Evolutionary conservation across 30 jellyfish, hydroid and myxozoan genomes (phyloP).

Genomic region (Pseudorhiza aurosa): DNA sequence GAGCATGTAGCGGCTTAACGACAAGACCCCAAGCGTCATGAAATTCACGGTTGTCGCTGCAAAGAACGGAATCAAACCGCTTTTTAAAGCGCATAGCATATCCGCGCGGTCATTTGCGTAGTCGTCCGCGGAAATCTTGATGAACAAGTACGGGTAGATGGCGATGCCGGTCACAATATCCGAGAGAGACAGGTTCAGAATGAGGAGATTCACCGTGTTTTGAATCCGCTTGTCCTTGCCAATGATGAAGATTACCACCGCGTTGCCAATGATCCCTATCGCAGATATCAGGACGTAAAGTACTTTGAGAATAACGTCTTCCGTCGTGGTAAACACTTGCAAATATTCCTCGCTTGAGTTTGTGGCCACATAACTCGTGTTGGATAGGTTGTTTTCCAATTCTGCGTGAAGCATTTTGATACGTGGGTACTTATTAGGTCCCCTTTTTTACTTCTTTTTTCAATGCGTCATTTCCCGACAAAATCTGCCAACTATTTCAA

Average conservation of each 20-base stretch:
- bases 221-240: slow-evolving; percentile 49
- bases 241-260: slow-evolving; percentile 64
- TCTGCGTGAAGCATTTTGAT: too few species aligned
- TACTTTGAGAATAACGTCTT: slow-evolving; percentile 24
- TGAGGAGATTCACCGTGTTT: slow-evolving; percentile 65
- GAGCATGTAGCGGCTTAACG: slow-evolving; percentile 71
- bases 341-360: neutral
- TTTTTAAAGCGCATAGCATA: slow-evolving; percentile 77
- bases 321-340: slow-evolving; percentile 25
- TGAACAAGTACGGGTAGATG: slow-evolving; percentile 74
- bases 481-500: too few species aligned
- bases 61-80: slow-evolving; percentile 72
- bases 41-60: slow-evolving; percentile 78
- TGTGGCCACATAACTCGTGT: neutral
- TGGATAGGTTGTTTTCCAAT: neutral
- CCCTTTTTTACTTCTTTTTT: too few species aligned
- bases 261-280: slow-evolving; percentile 60
- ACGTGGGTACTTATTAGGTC: too few species aligned
- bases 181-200: slow-evolving; percentile 73
- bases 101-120: slow-evolving; percentile 61
- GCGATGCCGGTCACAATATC: slow-evolving; percentile 79
- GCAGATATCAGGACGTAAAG: slow-evolving; percentile 41
- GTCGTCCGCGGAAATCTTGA: slow-evolving; percentile 18
- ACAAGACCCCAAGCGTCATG: slow-evolving; percentile 66
- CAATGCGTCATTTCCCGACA: too few species aligned